Conservation (phyloP, 1,140 invertebrate genomes). For the Centruroides vittatus region DNA sequence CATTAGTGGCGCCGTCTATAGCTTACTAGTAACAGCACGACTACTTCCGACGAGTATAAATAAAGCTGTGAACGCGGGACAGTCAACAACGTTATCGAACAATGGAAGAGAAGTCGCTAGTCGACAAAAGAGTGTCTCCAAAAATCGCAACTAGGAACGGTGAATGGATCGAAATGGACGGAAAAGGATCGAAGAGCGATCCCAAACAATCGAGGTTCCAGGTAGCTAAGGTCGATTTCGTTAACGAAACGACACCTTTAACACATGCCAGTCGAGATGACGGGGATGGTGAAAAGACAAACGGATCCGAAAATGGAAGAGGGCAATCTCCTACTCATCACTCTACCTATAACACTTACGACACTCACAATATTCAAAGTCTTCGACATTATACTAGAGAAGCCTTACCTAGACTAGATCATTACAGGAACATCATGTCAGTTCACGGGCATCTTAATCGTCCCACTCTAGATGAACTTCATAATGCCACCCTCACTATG, state of each 20-base stretch:
- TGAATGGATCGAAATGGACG: slow-evolving; percentile 11
- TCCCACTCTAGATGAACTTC: slow-evolving; percentile 83
- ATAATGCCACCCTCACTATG: slow-evolving; percentile 39
- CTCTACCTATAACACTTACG: slow-evolving; percentile 26
- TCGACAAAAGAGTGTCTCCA: too few species aligned
- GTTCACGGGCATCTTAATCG: slow-evolving; percentile 66
- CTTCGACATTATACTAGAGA: slow-evolving; percentile 56
- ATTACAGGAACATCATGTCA: slow-evolving; percentile 86
- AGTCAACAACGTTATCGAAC: too few species aligned
- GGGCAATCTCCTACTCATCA: background rate
- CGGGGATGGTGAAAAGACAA: background rate
- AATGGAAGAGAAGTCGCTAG: too few species aligned
- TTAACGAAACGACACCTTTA: slow-evolving; percentile 4
- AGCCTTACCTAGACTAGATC: slow-evolving; percentile 75
- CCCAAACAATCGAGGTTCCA: slow-evolving; percentile 26
- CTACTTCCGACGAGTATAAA: too few species aligned
- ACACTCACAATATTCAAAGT: slow-evolving; percentile 47
- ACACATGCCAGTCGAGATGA: background rate
- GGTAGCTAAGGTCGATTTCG: slow-evolving; percentile 28
- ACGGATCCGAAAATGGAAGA: background rate
- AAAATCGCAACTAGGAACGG: background rate
- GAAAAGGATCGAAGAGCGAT: slow-evolving; percentile 3
- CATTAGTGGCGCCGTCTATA: too few species aligned
- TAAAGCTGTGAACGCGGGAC: too few species aligned
- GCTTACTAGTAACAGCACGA: too few species aligned